phyloP scores from a whole-genome alignment of 2,113 vertebrate species.

The Abramis brama region DNA sequence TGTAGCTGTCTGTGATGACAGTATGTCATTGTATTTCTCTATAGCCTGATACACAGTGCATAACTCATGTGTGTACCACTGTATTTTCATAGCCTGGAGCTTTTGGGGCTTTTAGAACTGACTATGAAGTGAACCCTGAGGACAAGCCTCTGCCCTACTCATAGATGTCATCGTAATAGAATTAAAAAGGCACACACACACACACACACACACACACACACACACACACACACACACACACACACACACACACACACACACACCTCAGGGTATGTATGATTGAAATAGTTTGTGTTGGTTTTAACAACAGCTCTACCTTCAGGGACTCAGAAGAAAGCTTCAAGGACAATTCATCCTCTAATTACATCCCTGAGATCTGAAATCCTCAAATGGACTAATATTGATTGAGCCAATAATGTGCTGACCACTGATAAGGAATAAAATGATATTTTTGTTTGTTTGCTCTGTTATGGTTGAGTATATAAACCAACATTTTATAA shows the following conservation, averaged over 20 bases:
- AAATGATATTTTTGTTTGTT: not conserved
- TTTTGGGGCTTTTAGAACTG: not conserved
- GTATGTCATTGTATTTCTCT: not conserved
- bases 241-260: too few species aligned
- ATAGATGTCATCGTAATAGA: not conserved
- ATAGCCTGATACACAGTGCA: not conserved
- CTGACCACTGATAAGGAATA: not conserved
- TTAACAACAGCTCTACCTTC: not conserved
- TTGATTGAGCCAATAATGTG: not conserved
- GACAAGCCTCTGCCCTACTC: not conserved
- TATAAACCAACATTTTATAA: not conserved
- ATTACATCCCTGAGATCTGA: constrained; percentile 7
- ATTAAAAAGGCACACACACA: not conserved
- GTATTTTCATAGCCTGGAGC: not conserved
- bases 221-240: too few species aligned
- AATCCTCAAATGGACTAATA: not conserved
- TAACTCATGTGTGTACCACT: not conserved
- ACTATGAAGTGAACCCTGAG: not conserved
- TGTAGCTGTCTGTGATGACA: not conserved
- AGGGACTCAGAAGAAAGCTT: constrained; percentile 10
- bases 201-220: too few species aligned
- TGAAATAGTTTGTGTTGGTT: not conserved
- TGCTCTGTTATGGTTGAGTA: not conserved
- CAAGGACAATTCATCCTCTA: not conserved
- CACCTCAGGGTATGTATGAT: not conserved